Evolutionary conservation across 2,888 invertebrate species (phyloP).

Genomic region (Netelia virgata): DNA sequence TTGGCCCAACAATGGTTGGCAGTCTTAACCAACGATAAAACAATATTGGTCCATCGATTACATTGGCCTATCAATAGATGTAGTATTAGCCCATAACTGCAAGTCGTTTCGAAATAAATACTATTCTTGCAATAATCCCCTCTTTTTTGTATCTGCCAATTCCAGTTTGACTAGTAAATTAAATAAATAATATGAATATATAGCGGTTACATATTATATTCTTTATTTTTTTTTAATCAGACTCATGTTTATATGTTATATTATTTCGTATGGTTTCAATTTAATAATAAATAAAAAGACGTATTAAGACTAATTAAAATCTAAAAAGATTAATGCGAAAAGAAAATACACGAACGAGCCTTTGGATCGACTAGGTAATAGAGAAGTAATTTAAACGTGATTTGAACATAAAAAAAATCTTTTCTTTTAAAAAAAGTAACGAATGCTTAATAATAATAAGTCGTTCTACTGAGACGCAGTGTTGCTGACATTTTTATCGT

Average conservation of each 20-base stretch:
- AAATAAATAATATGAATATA: not conserved
- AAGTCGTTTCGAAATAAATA: not conserved
- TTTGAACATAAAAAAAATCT: not conserved
- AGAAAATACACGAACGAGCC: not conserved
- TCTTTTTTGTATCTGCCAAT: conserved; percentile 2
- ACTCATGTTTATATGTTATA: not conserved
- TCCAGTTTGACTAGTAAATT: not conserved
- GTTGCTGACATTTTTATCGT: not conserved
- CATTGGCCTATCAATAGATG: conserved; percentile 13
- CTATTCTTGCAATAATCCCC: not conserved
- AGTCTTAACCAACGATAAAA: conserved; percentile 1
- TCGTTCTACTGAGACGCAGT: not conserved
- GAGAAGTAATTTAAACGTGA: not conserved
- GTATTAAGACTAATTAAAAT: not conserved
- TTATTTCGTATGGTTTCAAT: not conserved
- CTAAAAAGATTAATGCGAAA: not conserved
- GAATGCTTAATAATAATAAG: not conserved
- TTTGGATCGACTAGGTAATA: not conserved
- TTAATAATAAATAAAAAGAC: not conserved
- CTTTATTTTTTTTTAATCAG: not conserved
- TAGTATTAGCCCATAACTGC: not conserved
- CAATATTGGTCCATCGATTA: not conserved
- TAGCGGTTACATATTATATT: not conserved
- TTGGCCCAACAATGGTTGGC: conserved; percentile 13
- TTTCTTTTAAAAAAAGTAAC: not conserved